Percentiles rank a stretch among this genome's conserved stretches.
phyloP scores from a whole-genome alignment of 2,888 invertebrate species.

The Lingula anatina region DNA sequence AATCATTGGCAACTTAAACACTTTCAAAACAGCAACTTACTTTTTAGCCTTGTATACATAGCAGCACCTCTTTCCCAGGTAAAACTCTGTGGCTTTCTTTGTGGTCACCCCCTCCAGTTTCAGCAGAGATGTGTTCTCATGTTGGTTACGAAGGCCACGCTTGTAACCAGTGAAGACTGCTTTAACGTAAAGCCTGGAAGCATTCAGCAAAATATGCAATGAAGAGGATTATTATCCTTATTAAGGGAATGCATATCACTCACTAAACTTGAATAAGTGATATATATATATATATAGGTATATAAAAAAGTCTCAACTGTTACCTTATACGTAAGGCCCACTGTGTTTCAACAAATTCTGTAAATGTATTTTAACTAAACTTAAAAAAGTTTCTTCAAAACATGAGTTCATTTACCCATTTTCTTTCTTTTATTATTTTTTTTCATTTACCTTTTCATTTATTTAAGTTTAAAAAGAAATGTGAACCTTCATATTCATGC shows the following conservation, averaged over 20 bases:
- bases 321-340: too few relatives aligned
- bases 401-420: too few relatives aligned
- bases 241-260: constrained; percentile 10
- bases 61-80: constrained; percentile 93
- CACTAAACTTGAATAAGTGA: neutral
- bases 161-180: constrained; percentile 88
- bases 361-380: too few relatives aligned
- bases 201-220: neutral
- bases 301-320: neutral
- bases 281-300: constrained; percentile 4
- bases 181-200: constrained; percentile 80
- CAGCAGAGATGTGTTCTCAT: constrained; percentile 91
- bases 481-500: too few relatives aligned
- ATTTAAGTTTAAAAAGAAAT: too few relatives aligned
- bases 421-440: too few relatives aligned
- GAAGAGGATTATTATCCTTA: constrained; percentile 17
- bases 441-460: too few relatives aligned
- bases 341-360: too few relatives aligned
- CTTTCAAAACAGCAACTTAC: constrained; percentile 68
- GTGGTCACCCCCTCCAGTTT: constrained; percentile 86
- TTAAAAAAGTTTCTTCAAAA: too few relatives aligned
- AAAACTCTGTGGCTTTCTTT: constrained; percentile 74
- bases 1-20: too few relatives aligned
- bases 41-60: constrained; percentile 84
- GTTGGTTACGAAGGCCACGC: constrained; percentile 94